A percentile compares a stretch with the other conserved stretches of the same genome.
Evolutionary conservation across 2,888 invertebrate species (phyloP).

Genomic region (Ariolimax columbianus): DNA sequence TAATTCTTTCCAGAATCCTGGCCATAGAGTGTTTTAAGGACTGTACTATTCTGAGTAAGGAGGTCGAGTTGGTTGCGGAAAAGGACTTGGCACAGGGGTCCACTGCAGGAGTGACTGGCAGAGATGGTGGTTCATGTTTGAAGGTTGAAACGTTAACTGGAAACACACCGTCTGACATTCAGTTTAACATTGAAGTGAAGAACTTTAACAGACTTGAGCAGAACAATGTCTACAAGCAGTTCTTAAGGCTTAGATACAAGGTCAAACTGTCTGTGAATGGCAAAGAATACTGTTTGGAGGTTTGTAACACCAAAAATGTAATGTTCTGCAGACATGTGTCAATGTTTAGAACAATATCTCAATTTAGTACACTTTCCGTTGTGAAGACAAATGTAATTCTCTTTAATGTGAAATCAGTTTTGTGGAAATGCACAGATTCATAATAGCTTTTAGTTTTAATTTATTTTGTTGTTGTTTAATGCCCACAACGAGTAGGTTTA

Average conservation of each 20-base stretch:
- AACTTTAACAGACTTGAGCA: slow-evolving; percentile 46
- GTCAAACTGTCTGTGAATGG: slow-evolving; percentile 14
- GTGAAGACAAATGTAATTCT: no score
- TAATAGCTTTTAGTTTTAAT: no score
- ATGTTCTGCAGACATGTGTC: no score
- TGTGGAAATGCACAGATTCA: no score
- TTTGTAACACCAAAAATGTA: neutral
- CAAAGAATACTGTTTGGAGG: neutral
- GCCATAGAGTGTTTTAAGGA: slow-evolving; percentile 9
- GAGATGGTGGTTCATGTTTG: neutral
- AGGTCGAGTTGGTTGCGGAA: slow-evolving; percentile 32
- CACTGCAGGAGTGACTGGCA: neutral
- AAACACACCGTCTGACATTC: neutral
- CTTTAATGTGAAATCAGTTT: no score
- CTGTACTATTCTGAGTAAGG: neutral
- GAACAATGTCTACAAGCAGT: slow-evolving; percentile 52
- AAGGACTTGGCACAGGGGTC: slow-evolving; percentile 17
- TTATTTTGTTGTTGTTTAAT: no score
- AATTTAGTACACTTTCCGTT: no score
- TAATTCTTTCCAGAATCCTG: slow-evolving; percentile 11
- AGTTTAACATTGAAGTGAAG: slow-evolving; percentile 35
- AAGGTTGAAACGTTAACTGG: neutral
- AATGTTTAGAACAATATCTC: no score
- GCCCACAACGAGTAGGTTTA: no score
- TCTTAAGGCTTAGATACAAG: slow-evolving; percentile 41